These are phyloP conservation scores for Crioceris asparagi DNA, from an alignment of 2,888 invertebrate genomes.

Conservation along the genomic window DNA sequence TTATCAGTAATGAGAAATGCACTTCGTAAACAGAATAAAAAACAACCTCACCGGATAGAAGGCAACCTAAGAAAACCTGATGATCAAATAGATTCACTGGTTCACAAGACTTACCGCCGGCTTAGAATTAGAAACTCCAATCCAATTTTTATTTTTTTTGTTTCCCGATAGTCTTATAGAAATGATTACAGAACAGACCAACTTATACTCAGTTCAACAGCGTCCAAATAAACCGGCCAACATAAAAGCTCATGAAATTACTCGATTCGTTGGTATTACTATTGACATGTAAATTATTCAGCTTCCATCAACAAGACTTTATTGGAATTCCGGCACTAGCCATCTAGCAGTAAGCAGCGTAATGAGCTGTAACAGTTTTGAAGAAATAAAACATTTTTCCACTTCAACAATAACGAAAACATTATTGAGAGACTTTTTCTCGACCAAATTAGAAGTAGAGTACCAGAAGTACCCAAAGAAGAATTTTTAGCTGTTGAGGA, in stretches of 20 bases:
- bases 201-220: constrained; percentile 5
- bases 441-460: neutral
- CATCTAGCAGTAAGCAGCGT: constrained; percentile 6
- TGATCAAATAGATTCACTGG: too few species aligned
- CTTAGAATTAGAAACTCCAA: too few species aligned
- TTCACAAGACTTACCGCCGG: too few species aligned
- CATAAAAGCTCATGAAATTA: constrained; percentile 4
- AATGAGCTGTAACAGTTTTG: constrained; percentile 8
- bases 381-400: constrained; percentile 5
- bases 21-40: too few species aligned
- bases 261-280: constrained; percentile 4
- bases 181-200: constrained; percentile 4
- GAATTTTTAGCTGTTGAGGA: constrained; percentile 4
- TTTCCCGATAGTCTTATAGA: too few species aligned
- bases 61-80: too few species aligned
- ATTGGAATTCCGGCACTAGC: constrained; percentile 5
- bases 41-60: too few species aligned
- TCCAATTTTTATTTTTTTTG: too few species aligned
- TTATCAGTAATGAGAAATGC: too few species aligned
- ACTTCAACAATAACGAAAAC: neutral
- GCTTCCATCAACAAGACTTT: constrained; percentile 5
- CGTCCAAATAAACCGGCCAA: constrained; percentile 6
- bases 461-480: constrained; percentile 1
- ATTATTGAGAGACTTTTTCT: neutral
- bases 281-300: constrained; percentile 1